Percentiles rank a stretch among this genome's conserved stretches.
Evolutionary conservation across 2,888 invertebrate genomes (phyloP).

Genomic region (Caenorhabditis sp.): DNA sequence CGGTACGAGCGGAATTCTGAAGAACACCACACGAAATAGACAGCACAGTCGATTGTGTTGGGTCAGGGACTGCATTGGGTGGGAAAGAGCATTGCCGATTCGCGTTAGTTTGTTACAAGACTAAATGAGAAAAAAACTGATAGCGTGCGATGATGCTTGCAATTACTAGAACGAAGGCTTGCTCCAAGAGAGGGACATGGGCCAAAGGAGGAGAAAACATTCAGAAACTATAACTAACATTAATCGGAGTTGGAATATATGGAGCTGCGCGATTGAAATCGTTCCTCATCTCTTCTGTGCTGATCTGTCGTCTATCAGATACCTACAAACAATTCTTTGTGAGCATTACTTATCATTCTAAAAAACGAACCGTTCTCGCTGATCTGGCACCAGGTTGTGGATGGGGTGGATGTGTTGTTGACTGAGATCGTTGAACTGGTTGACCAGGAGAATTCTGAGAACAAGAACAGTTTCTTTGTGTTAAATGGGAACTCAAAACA

Average conservation of each 20-base stretch:
- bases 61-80: too few relatives aligned
- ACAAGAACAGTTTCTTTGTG: too few relatives aligned
- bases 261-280: slow-evolving; percentile 6
- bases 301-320: not conserved
- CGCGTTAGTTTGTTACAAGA: slow-evolving; percentile 4
- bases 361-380: not conserved
- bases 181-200: slow-evolving; percentile 1
- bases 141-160: slow-evolving; percentile 18
- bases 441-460: not conserved
- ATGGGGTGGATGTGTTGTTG: not conserved
- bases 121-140: slow-evolving; percentile 3
- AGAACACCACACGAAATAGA: slow-evolving; percentile 53
- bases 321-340: not conserved
- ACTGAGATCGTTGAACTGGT: slow-evolving; percentile 1
- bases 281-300: slow-evolving; percentile 20
- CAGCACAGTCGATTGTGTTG: slow-evolving; percentile 9
- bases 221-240: slow-evolving; percentile 30
- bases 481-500: too few relatives aligned
- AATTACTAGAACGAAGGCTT: not conserved
- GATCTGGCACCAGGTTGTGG: not conserved
- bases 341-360: not conserved
- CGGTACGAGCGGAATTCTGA: slow-evolving; percentile 29
- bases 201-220: not conserved
- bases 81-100: not conserved
- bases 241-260: slow-evolving; percentile 56